Evolutionary conservation across 2,888 invertebrate species (phyloP), one percentile per base, ranked within the genome.

Genomic region (Chirona hameri): DNA sequence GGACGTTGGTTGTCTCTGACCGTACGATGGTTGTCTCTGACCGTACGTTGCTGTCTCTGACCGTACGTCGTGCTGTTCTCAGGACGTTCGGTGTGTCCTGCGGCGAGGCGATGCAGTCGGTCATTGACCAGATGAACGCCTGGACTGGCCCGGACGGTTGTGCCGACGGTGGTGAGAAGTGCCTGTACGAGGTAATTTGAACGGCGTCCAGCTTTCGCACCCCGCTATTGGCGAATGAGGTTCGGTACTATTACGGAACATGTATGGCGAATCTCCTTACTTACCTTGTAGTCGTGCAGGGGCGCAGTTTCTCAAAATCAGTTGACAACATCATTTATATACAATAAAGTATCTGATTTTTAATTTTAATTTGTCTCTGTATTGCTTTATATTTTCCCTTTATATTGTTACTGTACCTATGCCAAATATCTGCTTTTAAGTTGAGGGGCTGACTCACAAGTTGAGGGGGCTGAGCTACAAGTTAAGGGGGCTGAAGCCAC

Each of bases 131-230:
- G 82, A 87, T 87, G 84, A 84, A 86, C 52, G 79, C 81, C 14
- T 86, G 86, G 86, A 85, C 85, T 55, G 83, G 84, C 52, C 84
- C 83, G 65, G 85, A 86, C 55, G 86, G 87, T 83, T 85, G 85
- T 60, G 83, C 82, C 18, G 83, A 83, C 69, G 81, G 81, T 52
- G 86, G 86, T 18, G 86, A 87, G 82, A 86, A 86, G 82, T 87
- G 86, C 81, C 82, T 85, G 14, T 87, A 87, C 81, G 83, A 84
- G 48, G 86, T 86, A 85, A 82, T 52, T 55, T 55, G 14, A 18
- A 18, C 10, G 15, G 14, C 10, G 7, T 55, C 46, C 55, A 46
- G 31, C 31, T 7, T 55, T 60, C 48, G 29, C 29, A n/a, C 14
- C 15, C 5, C 46, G 27, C 9, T 48, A 79, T n/a, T 2, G 57